A percentile compares a stretch with the other conserved stretches of the same genome.
phyloP scores from a whole-genome alignment of 1,140 invertebrate genomes.

The Orius laevigatus region DNA sequence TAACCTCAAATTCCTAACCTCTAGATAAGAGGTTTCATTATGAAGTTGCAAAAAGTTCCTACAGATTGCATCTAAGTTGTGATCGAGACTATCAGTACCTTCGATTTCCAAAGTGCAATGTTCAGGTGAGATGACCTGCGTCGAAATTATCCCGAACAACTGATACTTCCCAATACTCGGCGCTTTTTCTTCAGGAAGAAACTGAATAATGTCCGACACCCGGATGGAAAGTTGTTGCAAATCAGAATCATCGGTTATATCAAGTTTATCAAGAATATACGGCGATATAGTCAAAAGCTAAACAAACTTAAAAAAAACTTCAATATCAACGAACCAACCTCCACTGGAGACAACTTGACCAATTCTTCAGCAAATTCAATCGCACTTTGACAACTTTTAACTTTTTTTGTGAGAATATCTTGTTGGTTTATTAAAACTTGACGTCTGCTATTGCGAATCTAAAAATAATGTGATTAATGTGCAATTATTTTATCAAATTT shows the following conservation, averaged over 20 bases:
- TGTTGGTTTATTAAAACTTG: not conserved
- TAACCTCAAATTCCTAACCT: no score
- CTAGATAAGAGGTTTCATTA: no score
- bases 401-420: not conserved
- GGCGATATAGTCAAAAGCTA: slow-evolving; percentile 47
- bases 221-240: slow-evolving; percentile 18
- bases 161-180: slow-evolving; percentile 21
- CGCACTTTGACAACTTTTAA: not conserved
- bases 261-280: slow-evolving; percentile 40
- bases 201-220: slow-evolving; percentile 20
- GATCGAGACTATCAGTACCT: slow-evolving; percentile 15
- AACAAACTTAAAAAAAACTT: slow-evolving; percentile 20
- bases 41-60: no score
- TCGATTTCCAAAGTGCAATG: slow-evolving; percentile 22
- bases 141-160: slow-evolving; percentile 23
- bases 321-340: slow-evolving; percentile 10
- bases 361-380: slow-evolving; percentile 18
- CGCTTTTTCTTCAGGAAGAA: slow-evolving; percentile 21
- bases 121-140: slow-evolving; percentile 25
- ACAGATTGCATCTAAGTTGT: no score
- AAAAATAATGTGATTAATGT: slow-evolving; percentile 41
- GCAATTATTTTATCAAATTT: slow-evolving; percentile 19
- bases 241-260: no score
- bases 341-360: slow-evolving; percentile 6
- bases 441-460: slow-evolving; percentile 2